phyloP scores from a whole-genome alignment of 2,888 invertebrate species.

The Priapulus caudatus region DNA sequence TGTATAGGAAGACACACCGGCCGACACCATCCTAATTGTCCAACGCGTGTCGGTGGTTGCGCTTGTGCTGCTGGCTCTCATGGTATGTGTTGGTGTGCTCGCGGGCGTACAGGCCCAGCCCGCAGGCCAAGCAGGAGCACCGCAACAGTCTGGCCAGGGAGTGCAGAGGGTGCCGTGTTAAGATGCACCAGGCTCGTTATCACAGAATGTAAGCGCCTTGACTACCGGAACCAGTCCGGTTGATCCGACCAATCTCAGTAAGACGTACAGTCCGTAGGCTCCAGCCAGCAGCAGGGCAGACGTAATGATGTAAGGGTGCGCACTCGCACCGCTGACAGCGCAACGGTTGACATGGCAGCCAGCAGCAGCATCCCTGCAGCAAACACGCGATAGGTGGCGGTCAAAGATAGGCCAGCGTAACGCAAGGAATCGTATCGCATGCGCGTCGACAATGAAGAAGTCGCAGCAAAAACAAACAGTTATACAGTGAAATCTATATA shows the following conservation, averaged over 20 bases:
- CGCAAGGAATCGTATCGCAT: no score
- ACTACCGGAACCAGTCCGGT: constrained; percentile 56
- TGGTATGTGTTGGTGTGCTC: no score
- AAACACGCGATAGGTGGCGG: no score
- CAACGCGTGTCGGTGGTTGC: no score
- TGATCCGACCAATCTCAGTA: constrained; percentile 33
- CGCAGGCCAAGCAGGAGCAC: constrained; percentile 23
- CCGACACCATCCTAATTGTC: no score
- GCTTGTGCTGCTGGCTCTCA: no score
- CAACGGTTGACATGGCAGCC: not conserved
- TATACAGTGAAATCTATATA: no score
- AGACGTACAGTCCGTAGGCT: not conserved
- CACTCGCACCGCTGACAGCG: not conserved
- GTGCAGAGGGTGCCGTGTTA: constrained; percentile 52
- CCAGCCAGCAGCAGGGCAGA: constrained; percentile 24
- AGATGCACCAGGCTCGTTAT: constrained; percentile 48
- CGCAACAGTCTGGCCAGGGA: constrained; percentile 41
- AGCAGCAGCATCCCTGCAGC: not conserved
- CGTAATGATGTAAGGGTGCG: not conserved
- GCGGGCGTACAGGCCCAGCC: constrained; percentile 9
- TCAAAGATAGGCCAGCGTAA: no score
- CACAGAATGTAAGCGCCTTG: constrained; percentile 58
- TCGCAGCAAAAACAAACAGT: no score
- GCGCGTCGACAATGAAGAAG: no score
- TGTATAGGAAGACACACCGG: no score